Percentiles rank a stretch among this genome's conserved stretches.
These are phyloP conservation scores for Lithobates sylvaticus DNA, from an alignment of 2,797 vertebrate genomes.

Conservation along the genomic window DNA sequence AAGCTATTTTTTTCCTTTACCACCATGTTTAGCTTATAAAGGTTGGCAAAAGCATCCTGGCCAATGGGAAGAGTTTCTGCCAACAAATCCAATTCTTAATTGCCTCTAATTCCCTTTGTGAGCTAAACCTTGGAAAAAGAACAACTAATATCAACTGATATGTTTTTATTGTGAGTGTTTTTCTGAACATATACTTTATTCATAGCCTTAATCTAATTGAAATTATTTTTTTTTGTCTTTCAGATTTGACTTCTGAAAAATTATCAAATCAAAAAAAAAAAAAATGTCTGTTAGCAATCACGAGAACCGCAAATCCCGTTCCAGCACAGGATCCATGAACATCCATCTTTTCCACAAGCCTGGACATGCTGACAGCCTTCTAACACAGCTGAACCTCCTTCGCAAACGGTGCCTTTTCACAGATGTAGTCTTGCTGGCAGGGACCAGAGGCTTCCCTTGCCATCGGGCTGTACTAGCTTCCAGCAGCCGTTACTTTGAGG, in stretches of 20 bases:
- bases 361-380: constrained; percentile 83
- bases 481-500: constrained; percentile 87
- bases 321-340: constrained; percentile 88
- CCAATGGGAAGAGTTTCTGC: no score
- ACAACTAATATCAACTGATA: no score
- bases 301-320: constrained; percentile 87
- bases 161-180: no score
- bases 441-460: constrained; percentile 80
- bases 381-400: constrained; percentile 86
- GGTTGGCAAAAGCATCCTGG: no score
- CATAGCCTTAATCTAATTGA: neutral
- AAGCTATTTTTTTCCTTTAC: no score
- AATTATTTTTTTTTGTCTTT: neutral
- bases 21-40: no score
- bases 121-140: no score
- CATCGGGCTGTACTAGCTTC: constrained; percentile 86
- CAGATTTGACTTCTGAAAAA: neutral
- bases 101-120: no score
- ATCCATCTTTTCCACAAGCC: constrained; percentile 88
- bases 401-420: constrained; percentile 84
- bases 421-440: constrained; percentile 81
- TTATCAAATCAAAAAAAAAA: constrained; percentile 29
- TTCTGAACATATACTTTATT: neutral
- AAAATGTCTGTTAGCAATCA: constrained; percentile 87
- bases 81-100: no score